Conservation (phyloP, 2,797 vertebrate genomes). For the Gobio occitaniae region DNA sequence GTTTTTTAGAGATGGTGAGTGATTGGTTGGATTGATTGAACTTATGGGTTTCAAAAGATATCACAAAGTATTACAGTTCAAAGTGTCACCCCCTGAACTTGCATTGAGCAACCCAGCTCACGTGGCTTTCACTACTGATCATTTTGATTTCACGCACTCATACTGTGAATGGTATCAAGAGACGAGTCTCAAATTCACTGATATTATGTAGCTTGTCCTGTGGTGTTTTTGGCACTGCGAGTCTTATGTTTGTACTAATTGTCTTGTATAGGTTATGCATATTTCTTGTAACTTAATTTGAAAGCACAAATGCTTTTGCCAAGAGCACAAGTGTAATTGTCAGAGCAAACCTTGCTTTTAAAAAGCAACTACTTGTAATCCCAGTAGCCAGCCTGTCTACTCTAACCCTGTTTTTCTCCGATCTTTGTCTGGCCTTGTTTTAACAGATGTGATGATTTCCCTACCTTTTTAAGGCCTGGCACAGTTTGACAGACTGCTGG, state of each 20-base stretch:
- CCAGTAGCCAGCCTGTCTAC: neutral
- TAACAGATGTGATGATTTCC: conserved; percentile 14
- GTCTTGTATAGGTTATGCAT: neutral
- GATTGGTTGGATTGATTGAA: neutral
- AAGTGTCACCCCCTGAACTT: neutral
- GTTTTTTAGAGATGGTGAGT: neutral
- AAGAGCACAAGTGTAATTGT: neutral
- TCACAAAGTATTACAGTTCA: neutral
- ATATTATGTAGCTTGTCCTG: neutral
- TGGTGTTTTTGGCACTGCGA: neutral
- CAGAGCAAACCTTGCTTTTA: neutral
- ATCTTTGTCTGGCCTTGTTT: conserved; percentile 29
- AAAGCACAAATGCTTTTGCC: conserved; percentile 9
- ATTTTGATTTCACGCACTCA: neutral
- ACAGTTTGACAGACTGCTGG: conserved; percentile 11
- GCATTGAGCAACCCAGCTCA: neutral
- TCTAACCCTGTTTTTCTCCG: neutral
- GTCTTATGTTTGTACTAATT: neutral
- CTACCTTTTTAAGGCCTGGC: conserved; percentile 23
- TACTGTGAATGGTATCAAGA: neutral
- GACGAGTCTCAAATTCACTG: neutral
- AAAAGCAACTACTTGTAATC: conserved; percentile 20
- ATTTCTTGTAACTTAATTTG: conserved; percentile 8
- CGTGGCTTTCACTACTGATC: neutral
- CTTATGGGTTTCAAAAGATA: neutral